Percentiles rank a stretch among this genome's conserved stretches.
Evolutionary conservation across 2,888 invertebrate species (phyloP).

Genomic region (Nipponacmea schrenckii): DNA sequence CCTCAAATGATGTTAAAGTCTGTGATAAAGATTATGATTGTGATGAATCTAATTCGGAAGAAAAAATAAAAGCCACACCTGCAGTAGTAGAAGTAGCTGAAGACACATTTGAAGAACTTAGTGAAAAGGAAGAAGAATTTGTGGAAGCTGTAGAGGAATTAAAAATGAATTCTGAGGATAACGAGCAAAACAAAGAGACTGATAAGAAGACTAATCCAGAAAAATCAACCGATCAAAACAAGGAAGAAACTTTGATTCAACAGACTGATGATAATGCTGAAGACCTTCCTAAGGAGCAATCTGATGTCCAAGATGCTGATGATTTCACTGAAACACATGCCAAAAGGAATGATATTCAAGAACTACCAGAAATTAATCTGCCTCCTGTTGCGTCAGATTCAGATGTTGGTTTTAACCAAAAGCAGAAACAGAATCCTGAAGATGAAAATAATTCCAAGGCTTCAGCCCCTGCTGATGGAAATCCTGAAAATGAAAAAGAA

Average conservation of each 20-base stretch:
- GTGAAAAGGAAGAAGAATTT: slow-evolving; percentile 6
- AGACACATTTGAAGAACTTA: background rate
- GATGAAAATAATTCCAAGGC: too few species aligned
- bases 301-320: slow-evolving; percentile 6
- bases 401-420: too few species aligned
- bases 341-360: slow-evolving; percentile 4
- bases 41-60: background rate
- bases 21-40: background rate
- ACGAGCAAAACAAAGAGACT: slow-evolving; percentile 1
- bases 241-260: slow-evolving; percentile 7
- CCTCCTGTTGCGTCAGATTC: too few species aligned
- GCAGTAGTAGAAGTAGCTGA: background rate
- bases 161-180: background rate
- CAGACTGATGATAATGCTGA: background rate
- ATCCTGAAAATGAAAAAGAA: too few species aligned
- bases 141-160: slow-evolving; percentile 3
- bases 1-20: background rate
- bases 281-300: slow-evolving; percentile 7
- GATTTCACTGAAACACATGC: background rate
- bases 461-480: too few species aligned
- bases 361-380: background rate
- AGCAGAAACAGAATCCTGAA: too few species aligned
- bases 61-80: background rate
- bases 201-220: background rate
- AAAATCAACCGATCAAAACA: background rate